phyloP scores from a whole-genome alignment of 2,888 invertebrate genomes.

The Achlya flavicornis region DNA sequence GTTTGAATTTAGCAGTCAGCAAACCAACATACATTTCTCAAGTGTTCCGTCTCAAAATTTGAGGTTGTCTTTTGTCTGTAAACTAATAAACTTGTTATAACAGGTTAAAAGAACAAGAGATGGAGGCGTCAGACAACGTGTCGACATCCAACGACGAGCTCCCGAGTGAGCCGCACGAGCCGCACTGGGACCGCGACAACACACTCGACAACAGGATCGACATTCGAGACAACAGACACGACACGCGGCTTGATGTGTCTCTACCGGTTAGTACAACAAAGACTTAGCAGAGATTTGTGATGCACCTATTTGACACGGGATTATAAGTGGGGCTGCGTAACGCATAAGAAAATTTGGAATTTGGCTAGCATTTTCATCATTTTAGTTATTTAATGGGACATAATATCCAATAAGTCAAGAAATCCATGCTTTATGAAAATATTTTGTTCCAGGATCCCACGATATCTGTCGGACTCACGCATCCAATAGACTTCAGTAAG shows the following conservation, averaged over 20 bases:
- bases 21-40: too few relatives aligned
- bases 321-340: too few relatives aligned
- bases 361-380: too few relatives aligned
- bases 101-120: conserved; percentile 73
- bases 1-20: neutral
- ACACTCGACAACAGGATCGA: conserved; percentile 19
- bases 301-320: too few relatives aligned
- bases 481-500: conserved; percentile 82
- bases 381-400: too few relatives aligned
- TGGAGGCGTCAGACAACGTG: conserved; percentile 79
- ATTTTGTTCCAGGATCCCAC: conserved; percentile 61
- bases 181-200: conserved; percentile 52
- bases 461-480: conserved; percentile 54
- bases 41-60: too few relatives aligned
- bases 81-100: too few relatives aligned
- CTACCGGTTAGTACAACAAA: conserved; percentile 44
- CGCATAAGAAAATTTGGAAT: too few relatives aligned
- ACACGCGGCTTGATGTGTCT: conserved; percentile 52
- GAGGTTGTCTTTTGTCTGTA: too few relatives aligned
- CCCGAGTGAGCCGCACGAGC: conserved; percentile 51
- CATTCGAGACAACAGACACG: conserved; percentile 21
- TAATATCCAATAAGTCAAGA: too few relatives aligned
- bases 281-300: too few relatives aligned
- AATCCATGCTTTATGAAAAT: neutral
- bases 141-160: conserved; percentile 81